phyloP scores from a whole-genome alignment of 2,888 invertebrate genomes.

The Neoaliturus tenellus region DNA sequence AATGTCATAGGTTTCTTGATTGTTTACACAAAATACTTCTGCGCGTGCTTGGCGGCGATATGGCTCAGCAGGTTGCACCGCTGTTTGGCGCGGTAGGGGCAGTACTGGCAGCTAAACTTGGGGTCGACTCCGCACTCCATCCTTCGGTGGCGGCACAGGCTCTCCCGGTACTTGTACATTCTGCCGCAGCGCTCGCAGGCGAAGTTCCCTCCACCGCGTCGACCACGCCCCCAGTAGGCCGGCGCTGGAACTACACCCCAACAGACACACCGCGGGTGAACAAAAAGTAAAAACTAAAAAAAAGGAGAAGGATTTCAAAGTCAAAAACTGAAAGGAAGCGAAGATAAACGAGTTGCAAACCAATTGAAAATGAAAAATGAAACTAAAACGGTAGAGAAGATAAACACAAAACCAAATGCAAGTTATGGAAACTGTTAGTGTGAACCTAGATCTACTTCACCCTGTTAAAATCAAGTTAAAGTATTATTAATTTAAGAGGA shows the following conservation, averaged over 20 bases:
- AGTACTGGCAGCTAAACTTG: slow-evolving; percentile 71
- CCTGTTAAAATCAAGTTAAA: too few relatives aligned
- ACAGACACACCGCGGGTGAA: not conserved
- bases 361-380: not conserved
- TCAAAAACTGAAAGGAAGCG: not conserved
- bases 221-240: not conserved
- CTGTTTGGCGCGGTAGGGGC: slow-evolving; percentile 69
- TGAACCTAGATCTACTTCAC: not conserved
- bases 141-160: slow-evolving; percentile 79
- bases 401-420: slow-evolving; percentile 12
- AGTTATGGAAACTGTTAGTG: slow-evolving; percentile 7
- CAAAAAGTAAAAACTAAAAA: not conserved
- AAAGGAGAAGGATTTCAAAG: not conserved
- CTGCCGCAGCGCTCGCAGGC: slow-evolving; percentile 81
- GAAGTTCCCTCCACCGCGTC: slow-evolving; percentile 70
- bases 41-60: slow-evolving; percentile 50
- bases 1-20: too few relatives aligned
- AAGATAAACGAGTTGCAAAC: not conserved
- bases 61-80: slow-evolving; percentile 69
- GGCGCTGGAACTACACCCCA: not conserved
- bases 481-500: too few relatives aligned
- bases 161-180: slow-evolving; percentile 84
- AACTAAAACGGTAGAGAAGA: slow-evolving; percentile 31
- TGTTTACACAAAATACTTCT: not conserved
- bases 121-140: slow-evolving; percentile 74